Evolutionary conservation across 2,797 vertebrate species (phyloP).

Genomic region (Halcyon smyrnensis): DNA sequence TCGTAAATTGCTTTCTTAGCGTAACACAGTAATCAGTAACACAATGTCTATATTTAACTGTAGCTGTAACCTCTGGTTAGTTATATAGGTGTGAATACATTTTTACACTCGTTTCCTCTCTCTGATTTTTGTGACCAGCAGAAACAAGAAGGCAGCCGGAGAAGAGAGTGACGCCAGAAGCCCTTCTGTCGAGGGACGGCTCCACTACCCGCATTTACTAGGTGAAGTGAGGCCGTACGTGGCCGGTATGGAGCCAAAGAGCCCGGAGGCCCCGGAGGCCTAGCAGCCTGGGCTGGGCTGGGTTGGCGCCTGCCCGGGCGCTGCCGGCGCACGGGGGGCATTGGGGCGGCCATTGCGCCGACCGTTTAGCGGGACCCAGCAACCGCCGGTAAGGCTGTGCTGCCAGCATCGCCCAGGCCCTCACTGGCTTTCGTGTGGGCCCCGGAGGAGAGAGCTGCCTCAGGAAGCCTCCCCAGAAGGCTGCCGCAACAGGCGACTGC

Average conservation of each 20-base stretch:
- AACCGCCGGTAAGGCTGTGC: rapidly evolving
- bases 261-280: too few species aligned
- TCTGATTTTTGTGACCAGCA: rapidly evolving
- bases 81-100: rapidly evolving
- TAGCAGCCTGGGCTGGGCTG: neutral
- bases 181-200: too few species aligned
- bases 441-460: neutral
- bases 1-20: neutral
- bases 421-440: neutral
- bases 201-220: rapidly evolving
- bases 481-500: neutral
- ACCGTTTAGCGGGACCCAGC: rapidly evolving
- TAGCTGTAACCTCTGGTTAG: neutral
- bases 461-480: neutral
- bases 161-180: neutral
- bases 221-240: rapidly evolving
- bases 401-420: rapidly evolving
- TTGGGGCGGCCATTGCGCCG: neutral
- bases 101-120: neutral
- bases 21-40: neutral
- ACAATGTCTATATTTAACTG: neutral
- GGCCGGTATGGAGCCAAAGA: neutral
- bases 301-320: neutral
- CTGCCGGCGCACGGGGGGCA: too few species aligned
- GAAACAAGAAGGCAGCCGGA: neutral